These are phyloP conservation scores for Eucidaris tribuloides DNA, from an alignment of 35 echinoderm and acorn worm genomes.

Conservation along the genomic window DNA sequence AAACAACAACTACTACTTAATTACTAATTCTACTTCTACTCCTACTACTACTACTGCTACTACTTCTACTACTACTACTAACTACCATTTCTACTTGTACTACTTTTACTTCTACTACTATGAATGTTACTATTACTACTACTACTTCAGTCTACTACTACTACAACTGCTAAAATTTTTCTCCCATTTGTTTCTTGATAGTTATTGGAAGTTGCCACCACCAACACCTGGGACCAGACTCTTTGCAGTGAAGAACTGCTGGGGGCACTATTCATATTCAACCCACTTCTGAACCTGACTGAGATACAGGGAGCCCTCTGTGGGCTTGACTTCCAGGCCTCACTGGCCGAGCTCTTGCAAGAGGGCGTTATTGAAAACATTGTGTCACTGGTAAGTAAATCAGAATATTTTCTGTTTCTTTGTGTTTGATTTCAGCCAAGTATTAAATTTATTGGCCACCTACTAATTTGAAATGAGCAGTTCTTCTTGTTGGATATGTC, in stretches of 20 bases:
- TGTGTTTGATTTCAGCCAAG: background rate
- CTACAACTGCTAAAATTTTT: background rate
- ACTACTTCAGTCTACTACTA: background rate
- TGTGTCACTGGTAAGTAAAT: background rate
- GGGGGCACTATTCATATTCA: background rate
- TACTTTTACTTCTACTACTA: too few species aligned
- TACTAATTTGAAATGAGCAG: background rate
- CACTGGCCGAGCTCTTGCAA: background rate
- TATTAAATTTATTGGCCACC: too few species aligned
- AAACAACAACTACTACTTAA: too few species aligned
- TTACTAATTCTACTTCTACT: background rate
- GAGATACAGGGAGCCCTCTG: constrained; percentile 16
- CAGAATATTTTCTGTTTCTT: background rate
- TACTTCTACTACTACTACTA: background rate
- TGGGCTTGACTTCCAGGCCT: background rate
- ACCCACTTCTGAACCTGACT: background rate
- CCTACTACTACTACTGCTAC: background rate
- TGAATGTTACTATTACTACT: background rate
- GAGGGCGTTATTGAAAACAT: background rate
- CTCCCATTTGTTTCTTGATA: background rate
- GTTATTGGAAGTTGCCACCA: background rate
- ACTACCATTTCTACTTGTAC: background rate
- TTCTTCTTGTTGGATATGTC: too few species aligned
- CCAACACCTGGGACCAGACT: background rate
- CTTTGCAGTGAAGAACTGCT: constrained; percentile 12